Percentiles rank a stretch among this genome's conserved stretches.
phyloP scores from a whole-genome alignment of 2,797 vertebrate genomes.

The Trachops cirrhosus region DNA sequence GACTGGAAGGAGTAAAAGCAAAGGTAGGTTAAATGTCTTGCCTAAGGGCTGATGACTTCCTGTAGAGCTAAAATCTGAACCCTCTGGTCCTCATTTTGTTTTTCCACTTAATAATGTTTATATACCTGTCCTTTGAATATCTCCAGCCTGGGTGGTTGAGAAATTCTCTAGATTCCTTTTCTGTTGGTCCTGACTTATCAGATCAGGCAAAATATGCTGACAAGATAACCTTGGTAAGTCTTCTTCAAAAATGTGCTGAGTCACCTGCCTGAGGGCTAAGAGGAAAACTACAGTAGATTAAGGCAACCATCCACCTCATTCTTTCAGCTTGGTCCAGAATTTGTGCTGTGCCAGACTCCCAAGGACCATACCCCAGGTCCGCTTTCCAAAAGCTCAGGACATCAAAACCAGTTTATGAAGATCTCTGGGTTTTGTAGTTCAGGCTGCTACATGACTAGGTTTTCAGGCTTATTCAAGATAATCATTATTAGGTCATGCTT shows the following conservation, averaged over 20 bases:
- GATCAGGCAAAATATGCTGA: slow-evolving; percentile 8
- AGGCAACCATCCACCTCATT: not conserved
- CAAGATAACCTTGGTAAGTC: not conserved
- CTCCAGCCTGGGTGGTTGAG: not conserved
- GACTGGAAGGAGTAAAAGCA: not conserved
- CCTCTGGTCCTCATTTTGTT: not conserved
- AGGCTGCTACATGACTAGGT: not conserved
- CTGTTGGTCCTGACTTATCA: not conserved
- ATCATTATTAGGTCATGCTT: slow-evolving; percentile 23
- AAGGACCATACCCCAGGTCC: not conserved
- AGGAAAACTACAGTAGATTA: not conserved
- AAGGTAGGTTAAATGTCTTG: not conserved
- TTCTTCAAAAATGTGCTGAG: not conserved
- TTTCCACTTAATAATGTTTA: not conserved
- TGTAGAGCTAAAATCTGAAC: not conserved
- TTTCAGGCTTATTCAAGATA: slow-evolving; percentile 11
- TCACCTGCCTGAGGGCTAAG: not conserved
- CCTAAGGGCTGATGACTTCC: not conserved
- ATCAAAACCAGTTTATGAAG: slow-evolving; percentile 19
- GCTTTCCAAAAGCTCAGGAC: slow-evolving; percentile 21
- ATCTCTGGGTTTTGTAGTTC: slow-evolving; percentile 27
- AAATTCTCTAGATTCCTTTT: slow-evolving; percentile 45
- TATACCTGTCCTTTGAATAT: not conserved
- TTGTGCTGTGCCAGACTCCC: not conserved
- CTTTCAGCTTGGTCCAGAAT: not conserved